Percentiles rank a stretch among this genome's conserved stretches.
Evolutionary conservation across 2,797 vertebrate genomes (phyloP).

Genomic region (Coccyzus lansbergi): DNA sequence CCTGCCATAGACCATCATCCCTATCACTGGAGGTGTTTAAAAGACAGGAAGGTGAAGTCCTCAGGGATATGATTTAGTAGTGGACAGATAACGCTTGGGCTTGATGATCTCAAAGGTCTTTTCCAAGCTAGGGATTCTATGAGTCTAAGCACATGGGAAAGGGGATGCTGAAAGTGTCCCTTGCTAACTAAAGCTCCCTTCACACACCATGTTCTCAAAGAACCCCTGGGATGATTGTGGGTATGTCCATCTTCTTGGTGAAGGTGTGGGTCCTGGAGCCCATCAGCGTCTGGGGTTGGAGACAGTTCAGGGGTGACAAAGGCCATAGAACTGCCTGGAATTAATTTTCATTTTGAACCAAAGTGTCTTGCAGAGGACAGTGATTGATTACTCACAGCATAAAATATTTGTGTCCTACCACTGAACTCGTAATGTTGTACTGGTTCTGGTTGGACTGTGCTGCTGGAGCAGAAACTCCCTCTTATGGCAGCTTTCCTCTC

Average conservation of each 20-base stretch:
- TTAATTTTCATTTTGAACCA: neutral
- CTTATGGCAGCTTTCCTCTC: neutral
- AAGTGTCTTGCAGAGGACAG: neutral
- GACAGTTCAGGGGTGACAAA: slow-evolving; percentile 23
- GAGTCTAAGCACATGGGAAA: neutral
- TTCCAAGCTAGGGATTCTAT: too few relatives aligned
- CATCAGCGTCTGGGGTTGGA: neutral
- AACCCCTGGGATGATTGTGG: neutral
- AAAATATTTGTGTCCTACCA: slow-evolving; percentile 13
- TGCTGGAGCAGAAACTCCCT: fast-evolving
- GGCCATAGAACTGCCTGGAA: neutral
- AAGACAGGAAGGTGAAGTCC: too few relatives aligned
- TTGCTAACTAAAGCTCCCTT: neutral
- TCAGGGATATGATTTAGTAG: too few relatives aligned
- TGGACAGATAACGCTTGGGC: too few relatives aligned
- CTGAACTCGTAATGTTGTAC: neutral
- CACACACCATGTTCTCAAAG: neutral
- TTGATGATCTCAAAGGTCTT: too few relatives aligned
- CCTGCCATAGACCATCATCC: neutral
- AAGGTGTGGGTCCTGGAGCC: neutral
- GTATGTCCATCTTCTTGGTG: fast-evolving
- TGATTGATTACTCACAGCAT: neutral
- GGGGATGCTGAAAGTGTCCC: neutral
- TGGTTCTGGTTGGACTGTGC: neutral
- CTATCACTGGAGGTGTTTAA: too few relatives aligned